Evolutionary conservation across 2,888 invertebrate species (phyloP), one percentile per base, ranked within the genome.

Genomic region (Apodemia hepburni): DNA sequence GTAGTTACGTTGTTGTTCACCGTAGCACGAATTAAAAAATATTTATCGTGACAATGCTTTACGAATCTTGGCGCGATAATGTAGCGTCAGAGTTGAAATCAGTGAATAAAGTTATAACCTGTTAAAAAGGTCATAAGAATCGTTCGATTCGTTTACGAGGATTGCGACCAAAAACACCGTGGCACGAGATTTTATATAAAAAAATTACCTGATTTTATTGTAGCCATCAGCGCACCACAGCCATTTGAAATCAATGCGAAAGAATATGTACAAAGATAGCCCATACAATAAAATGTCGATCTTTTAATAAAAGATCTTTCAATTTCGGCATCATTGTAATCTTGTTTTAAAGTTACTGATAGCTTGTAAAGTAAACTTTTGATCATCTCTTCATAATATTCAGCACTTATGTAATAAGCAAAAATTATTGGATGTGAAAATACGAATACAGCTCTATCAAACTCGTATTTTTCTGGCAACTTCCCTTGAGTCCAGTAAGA

Each of bases 371-470:
- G 51, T 11, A 51, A 51, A 22, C 4, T 51, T 51, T 51, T 51
- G 3, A 51, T 51, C 51, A 12, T 51, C 4, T 22, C 22, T 18
- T 51, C 12, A 12, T 51, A 51, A 22, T 51, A 51, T 51, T 51
- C 51, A 18, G 51, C 51, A n/a, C 51, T 51, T 22, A 51, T 11
- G 22, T 51, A 51, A 51, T 51, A 51, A 18, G 51, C 51, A 11
- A 51, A 51, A 18, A 51, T 51, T 3, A 51, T 51, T 11, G 51
- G 51, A 51, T 51, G 51, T 9, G 51, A 51, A 51, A 51, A 51
- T 51, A 51, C 51, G 11, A 51, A 51, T 11, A 51, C 51, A n/a
- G 51, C 51, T 22, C 51, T 51, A n/a, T 51, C 51, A 9, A 51
- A 51, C 18, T 51, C 51, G 22, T 51, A 51, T 18, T 51, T 51